Base-by-base conservation (phyloP, 2,113 vertebrate genomes). In the Coregonus clupeaformis region DNA sequence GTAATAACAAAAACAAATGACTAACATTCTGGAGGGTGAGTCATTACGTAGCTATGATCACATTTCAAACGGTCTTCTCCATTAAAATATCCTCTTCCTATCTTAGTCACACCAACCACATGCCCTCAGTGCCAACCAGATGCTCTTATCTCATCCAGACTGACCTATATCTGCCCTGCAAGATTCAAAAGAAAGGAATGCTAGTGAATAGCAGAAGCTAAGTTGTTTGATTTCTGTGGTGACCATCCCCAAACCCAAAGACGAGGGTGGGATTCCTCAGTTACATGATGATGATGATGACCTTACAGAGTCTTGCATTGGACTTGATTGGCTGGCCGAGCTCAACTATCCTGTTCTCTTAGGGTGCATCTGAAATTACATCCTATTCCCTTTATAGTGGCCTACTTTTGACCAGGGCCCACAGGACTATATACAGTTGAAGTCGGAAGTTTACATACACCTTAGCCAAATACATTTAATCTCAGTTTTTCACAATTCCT, bases 331-430 rank as follows among this genome's bases (percentile, higher is more conserved):
- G 52, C 52, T 20, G 52, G 13, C 52, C 14, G 52, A 87, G 86
- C 85, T 88, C 88, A 85, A 90, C 86, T 83, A 82, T 72, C 76
- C 30, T 25, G 73, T 82, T 70, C 55, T 86, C 68, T 80, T 83
- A 79, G 80, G 2, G 36, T 42, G 9, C 36, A 42, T 42, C 36
- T 42, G 36, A 42, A 42, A 42, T 42, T 2, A 42, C 36, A 42
- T 42, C 36, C 36, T 42, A 42, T 42, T 42, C 36, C 9, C 36
- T 42, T 42, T 3, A 42, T 42, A 42, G 36, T 42, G 36, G 9
- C 11, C 9, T 11, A 11, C 36, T 42, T 11, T 42, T 11, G 36
- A 11, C 36, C 36, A 42, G 36, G 36, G 36, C 7, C 32, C 36
- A 36, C 7, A 36, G 36, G 36, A 42, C 36, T 42, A 27, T 27